A percentile compares a stretch with the other conserved stretches of the same genome.
phyloP scores from a whole-genome alignment of 2,888 invertebrate species.

The Pecten maximus region DNA sequence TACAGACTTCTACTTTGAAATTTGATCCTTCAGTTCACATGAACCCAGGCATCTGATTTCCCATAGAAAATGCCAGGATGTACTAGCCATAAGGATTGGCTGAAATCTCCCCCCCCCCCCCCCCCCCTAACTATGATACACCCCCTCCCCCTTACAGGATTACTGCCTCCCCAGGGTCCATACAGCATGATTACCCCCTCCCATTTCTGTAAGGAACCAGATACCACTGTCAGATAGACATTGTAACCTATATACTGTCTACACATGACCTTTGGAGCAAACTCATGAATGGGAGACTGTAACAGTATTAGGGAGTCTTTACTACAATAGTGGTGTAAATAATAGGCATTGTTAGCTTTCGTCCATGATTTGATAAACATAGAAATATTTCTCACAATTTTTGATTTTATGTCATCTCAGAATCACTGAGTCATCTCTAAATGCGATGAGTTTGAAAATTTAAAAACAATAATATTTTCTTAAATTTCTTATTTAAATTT shows the following conservation, averaged over 20 bases:
- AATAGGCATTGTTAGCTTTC: background rate
- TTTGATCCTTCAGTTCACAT: slow-evolving; percentile 35
- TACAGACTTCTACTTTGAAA: slow-evolving; percentile 31
- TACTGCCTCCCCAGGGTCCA: background rate
- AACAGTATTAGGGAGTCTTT: background rate
- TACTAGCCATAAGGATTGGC: slow-evolving; percentile 8
- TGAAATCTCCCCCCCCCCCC: background rate
- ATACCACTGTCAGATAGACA: background rate
- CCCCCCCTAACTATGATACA: background rate
- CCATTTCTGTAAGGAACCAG: background rate
- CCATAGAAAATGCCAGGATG: slow-evolving; percentile 3
- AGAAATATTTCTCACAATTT: no score
- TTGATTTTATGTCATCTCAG: background rate
- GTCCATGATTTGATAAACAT: background rate
- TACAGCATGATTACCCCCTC: background rate
- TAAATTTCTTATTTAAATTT: background rate
- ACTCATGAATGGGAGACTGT: slow-evolving; percentile 11
- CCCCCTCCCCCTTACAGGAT: background rate
- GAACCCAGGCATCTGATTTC: slow-evolving; percentile 24
- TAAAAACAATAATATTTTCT: background rate
- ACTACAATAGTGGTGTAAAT: background rate
- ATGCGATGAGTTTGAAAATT: background rate
- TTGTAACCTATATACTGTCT: background rate
- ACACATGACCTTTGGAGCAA: background rate
- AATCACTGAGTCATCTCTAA: background rate